phyloP scores from a whole-genome alignment of 2,797 vertebrate genomes.

The Alectoris magna region DNA sequence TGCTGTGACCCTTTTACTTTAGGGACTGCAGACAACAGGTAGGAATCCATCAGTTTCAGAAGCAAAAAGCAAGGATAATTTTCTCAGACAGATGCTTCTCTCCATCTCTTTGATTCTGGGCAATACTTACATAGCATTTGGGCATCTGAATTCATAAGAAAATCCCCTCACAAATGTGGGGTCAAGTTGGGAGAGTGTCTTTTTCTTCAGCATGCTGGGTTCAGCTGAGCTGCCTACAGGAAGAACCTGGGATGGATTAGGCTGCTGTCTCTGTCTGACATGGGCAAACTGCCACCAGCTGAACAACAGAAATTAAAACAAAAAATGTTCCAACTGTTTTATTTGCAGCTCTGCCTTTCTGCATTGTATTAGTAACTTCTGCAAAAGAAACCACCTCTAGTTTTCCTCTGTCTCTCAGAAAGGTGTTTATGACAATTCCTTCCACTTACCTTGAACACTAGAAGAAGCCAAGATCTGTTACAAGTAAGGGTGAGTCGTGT shows the following conservation, averaged over 20 bases:
- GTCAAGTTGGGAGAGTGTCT: background rate
- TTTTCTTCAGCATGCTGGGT: background rate
- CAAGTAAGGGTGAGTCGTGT: background rate
- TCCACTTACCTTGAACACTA: conserved; percentile 22
- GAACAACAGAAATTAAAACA: background rate
- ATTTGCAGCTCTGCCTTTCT: conserved; percentile 34
- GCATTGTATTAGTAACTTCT: conserved; percentile 38
- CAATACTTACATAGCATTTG: background rate
- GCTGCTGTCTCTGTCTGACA: background rate
- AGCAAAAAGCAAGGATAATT: background rate
- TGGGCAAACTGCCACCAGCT: background rate
- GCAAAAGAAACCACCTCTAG: conserved; percentile 48
- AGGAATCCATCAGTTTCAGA: background rate
- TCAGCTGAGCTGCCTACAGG: background rate
- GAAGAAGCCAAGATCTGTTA: conserved; percentile 40
- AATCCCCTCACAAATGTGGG: background rate
- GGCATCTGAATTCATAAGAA: accelerated
- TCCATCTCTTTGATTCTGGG: background rate
- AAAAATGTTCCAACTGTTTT: conserved; percentile 32
- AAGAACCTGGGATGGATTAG: background rate
- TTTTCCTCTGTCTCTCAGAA: background rate
- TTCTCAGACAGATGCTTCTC: background rate
- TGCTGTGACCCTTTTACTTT: background rate
- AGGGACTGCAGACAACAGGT: background rate
- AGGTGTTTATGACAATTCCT: conserved; percentile 23